phyloP scores from a whole-genome alignment of 2,113 vertebrate genomes.

The Dunckerocampus dactyliophorus region DNA sequence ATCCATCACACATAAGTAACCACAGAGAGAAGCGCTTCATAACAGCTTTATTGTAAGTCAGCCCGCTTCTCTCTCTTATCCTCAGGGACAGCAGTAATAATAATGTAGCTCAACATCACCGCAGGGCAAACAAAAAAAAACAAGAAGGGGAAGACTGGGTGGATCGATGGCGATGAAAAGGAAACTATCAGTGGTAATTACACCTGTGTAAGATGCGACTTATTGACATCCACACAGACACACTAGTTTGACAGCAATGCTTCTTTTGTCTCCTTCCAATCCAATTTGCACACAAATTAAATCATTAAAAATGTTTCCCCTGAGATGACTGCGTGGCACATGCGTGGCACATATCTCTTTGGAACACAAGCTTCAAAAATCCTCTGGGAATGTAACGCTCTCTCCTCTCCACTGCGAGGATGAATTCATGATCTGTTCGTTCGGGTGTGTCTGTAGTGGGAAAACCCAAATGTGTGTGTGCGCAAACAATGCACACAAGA shows the following conservation, averaged over 20 bases:
- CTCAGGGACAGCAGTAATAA: slow-evolving; percentile 21
- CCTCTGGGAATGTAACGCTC: slow-evolving; percentile 59
- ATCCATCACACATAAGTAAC: slow-evolving; percentile 22
- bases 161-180: slow-evolving; percentile 29
- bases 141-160: slow-evolving; percentile 12
- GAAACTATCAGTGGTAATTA: slow-evolving; percentile 33
- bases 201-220: slow-evolving; percentile 24
- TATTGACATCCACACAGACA: slow-evolving; percentile 40
- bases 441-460: slow-evolving; percentile 8
- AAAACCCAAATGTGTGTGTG: slow-evolving; percentile 16
- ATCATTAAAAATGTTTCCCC: slow-evolving; percentile 71
- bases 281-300: slow-evolving; percentile 82
- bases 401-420: slow-evolving; percentile 10
- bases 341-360: slow-evolving; percentile 71
- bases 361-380: slow-evolving; percentile 56
- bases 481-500: slow-evolving; percentile 20
- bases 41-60: slow-evolving; percentile 19
- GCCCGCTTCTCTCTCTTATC: slow-evolving; percentile 19
- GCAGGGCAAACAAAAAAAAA: slow-evolving; percentile 31
- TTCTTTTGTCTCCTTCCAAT: slow-evolving; percentile 53
- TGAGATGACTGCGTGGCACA: slow-evolving; percentile 60
- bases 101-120: slow-evolving; percentile 32
- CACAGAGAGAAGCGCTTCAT: slow-evolving; percentile 21
- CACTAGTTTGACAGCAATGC: slow-evolving; percentile 44
- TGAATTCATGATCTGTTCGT: slow-evolving; percentile 18